Evolutionary conservation across 2,888 invertebrate species (phyloP), one percentile per base, ranked within the genome.

Genomic region (Coleophora deauratella): DNA sequence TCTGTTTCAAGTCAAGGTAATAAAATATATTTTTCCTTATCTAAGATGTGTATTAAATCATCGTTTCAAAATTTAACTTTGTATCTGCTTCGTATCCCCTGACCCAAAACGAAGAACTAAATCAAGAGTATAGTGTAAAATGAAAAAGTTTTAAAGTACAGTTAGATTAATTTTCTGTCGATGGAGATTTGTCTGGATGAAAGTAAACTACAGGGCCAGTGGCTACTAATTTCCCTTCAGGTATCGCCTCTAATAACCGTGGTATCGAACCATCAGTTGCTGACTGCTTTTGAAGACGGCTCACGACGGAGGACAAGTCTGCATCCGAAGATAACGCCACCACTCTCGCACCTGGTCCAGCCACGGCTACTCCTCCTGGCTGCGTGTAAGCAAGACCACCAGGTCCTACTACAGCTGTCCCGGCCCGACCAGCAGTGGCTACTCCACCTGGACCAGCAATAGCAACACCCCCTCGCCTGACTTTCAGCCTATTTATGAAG

Each of bases 361-460:
- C 93, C 9, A 93, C 91, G 2, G 93, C 92, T 12, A 93, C 64
- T 38, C 93, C 92, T 51, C 91, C 89, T 0, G 92, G 92, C 63
- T 91, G 91, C 0, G 92, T 93, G 50, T 91, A 90, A 0, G 93
- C 93, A 11, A 91, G 86, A 0, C 93, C 93, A 32, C 92, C 92
- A 0, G 93, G 93, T 0, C 93, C 93, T 2, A 93, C 93, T 41
- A 93, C 91, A 0, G 93, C 93, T 0, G 93, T 92, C 4, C 93
- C 93, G 7, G 93, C 93, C 58, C 89, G 89, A 10, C 93, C 93
- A 1, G 93, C 93, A 0, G 93, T 93, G 0, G 93, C 93, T 9
- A 93, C 91, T 30, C 93, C 93, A n/a, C 93, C 93, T 0, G 93
- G 93, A 0, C 93, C 93, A 2, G 93, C 93, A 39, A 93, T 93